Conservation (phyloP, 2,888 invertebrate genomes). For the Limnephilus rhombicus region DNA sequence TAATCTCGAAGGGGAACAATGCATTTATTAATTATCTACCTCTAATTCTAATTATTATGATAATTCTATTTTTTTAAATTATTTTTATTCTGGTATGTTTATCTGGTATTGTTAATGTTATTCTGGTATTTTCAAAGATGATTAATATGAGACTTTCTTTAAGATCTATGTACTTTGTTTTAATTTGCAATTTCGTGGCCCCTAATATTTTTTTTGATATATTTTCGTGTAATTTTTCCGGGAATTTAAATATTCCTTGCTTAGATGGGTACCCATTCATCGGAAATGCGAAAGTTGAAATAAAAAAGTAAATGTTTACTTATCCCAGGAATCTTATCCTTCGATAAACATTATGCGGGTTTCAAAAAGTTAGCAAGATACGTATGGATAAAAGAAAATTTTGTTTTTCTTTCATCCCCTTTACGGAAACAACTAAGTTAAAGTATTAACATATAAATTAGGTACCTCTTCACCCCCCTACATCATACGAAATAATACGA, state of each 20-base stretch:
- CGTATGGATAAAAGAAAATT: background rate
- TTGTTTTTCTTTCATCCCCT: background rate
- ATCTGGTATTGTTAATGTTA: no score
- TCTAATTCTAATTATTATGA: no score
- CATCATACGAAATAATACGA: conserved; percentile 11
- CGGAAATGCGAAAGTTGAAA: background rate
- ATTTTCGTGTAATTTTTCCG: background rate
- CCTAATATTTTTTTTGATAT: no score
- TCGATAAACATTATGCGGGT: background rate
- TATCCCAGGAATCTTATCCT: background rate
- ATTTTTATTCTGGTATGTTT: no score
- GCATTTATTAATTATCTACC: no score
- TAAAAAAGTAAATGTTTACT: background rate
- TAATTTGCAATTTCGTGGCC: background rate
- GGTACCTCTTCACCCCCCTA: background rate
- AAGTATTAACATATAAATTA: background rate
- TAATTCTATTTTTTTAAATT: no score
- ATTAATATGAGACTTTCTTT: no score
- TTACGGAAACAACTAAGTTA: background rate
- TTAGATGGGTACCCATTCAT: background rate
- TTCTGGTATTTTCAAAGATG: no score
- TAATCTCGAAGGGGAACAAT: no score
- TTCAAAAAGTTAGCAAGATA: background rate
- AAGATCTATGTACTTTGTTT: no score
- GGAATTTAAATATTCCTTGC: background rate